Percentiles rank a stretch among this genome's conserved stretches.
These are phyloP conservation scores for Lepilemur septentrionalis DNA, from an alignment of 2,797 vertebrate genomes.

Conservation along the genomic window DNA sequence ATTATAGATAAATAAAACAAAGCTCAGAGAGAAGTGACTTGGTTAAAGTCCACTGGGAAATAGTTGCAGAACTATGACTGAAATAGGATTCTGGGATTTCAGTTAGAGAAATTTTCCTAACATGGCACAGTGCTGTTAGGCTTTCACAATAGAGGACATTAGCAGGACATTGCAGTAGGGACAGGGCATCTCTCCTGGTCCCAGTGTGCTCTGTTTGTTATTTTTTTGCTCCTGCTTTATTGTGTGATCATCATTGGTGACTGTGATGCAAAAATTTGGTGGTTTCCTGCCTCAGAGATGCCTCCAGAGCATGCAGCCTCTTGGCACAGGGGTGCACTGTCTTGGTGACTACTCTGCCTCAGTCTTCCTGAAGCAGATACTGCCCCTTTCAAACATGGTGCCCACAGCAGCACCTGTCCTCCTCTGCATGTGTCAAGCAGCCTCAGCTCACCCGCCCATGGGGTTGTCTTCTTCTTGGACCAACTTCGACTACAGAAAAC, in stretches of 20 bases:
- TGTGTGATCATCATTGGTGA: fast-evolving
- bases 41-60: neutral
- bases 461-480: neutral
- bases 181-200: neutral
- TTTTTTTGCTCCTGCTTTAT: neutral
- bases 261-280: fast-evolving
- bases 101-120: neutral
- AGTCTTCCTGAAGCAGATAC: neutral
- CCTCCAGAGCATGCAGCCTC: neutral
- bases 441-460: neutral
- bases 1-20: too few relatives aligned
- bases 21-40: neutral
- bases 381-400: fast-evolving
- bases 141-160: fast-evolving
- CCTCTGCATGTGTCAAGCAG: too few relatives aligned
- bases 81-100: neutral
- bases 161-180: neutral
- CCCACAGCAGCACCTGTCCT: neutral
- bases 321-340: too few relatives aligned
- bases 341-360: neutral
- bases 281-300: neutral
- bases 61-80: neutral
- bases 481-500: neutral
- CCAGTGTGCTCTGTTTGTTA: neutral
- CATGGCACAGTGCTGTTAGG: fast-evolving